Conservation (phyloP, 1,140 invertebrate genomes). For the Euwallacea similis region DNA sequence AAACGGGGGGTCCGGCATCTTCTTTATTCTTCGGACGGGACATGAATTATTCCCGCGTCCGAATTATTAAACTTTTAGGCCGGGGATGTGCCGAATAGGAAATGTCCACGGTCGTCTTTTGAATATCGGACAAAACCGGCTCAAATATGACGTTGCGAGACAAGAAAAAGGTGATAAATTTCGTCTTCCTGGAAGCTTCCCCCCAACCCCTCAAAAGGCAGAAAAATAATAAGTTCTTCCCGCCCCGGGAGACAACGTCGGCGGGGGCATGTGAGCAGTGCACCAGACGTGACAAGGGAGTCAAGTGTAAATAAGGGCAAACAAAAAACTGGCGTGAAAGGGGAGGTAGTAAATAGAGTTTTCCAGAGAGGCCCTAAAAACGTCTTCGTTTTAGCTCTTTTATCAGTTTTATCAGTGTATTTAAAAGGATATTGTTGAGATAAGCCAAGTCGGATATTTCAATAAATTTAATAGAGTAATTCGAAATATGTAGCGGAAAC, state of each 20-base stretch:
- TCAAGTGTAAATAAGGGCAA: constrained; percentile 9
- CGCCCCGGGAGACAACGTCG: background rate
- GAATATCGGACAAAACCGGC: too few relatives aligned
- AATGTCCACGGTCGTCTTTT: too few relatives aligned
- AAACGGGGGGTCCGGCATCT: too few relatives aligned
- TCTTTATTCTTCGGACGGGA: background rate
- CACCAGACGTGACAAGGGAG: constrained; percentile 9
- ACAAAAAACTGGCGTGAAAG: background rate
- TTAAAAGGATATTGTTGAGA: too few relatives aligned
- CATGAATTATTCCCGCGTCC: background rate
- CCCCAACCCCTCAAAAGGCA: background rate
- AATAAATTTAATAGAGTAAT: too few relatives aligned
- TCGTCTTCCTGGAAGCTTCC: background rate
- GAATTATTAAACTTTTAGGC: constrained; percentile 2
- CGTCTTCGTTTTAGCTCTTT: too few relatives aligned
- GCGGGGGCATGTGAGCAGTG: constrained; percentile 5
- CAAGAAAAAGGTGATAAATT: background rate
- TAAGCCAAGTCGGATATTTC: too few relatives aligned
- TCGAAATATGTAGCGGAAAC: too few relatives aligned
- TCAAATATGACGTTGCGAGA: background rate
- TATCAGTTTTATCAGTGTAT: too few relatives aligned
- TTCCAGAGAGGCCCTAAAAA: background rate
- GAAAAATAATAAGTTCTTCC: constrained; percentile 1
- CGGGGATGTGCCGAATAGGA: too few relatives aligned
- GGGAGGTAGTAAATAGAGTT: constrained; percentile 2